A percentile compares a stretch with the other conserved stretches of the same genome.
These are phyloP conservation scores for Caenorhabditis plicata DNA, from an alignment of 2,888 invertebrate species.

Conservation along the genomic window DNA sequence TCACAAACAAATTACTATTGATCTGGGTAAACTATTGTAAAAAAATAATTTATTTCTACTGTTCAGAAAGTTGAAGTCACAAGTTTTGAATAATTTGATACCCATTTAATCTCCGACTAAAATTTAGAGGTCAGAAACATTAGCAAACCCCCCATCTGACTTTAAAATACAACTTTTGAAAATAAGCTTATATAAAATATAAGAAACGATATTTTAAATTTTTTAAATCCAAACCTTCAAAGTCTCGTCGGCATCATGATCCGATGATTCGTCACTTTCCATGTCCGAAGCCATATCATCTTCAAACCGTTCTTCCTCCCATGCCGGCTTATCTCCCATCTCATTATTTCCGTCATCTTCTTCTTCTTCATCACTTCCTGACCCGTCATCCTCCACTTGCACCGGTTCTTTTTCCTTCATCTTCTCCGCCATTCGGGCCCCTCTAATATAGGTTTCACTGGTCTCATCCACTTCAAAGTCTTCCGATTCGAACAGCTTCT, in stretches of 20 bases:
- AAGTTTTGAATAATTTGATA: too few relatives aligned
- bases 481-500: slow-evolving; percentile 83
- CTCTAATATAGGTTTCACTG: slow-evolving; percentile 31
- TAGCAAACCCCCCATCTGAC: too few relatives aligned
- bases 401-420: slow-evolving; percentile 13
- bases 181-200: too few relatives aligned
- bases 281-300: slow-evolving; percentile 24
- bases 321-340: slow-evolving; percentile 5
- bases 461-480: slow-evolving; percentile 71
- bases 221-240: too few relatives aligned
- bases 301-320: slow-evolving; percentile 18
- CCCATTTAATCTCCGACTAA: too few relatives aligned
- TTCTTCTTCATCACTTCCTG: slow-evolving; percentile 19
- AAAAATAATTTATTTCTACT: too few relatives aligned
- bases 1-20: too few relatives aligned
- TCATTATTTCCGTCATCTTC: slow-evolving; percentile 1
- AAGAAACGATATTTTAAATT: too few relatives aligned
- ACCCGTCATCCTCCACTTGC: slow-evolving; percentile 24
- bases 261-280: slow-evolving; percentile 14
- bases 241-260: slow-evolving; percentile 21
- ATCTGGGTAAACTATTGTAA: too few relatives aligned
- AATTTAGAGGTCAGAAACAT: too few relatives aligned
- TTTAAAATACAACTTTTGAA: too few relatives aligned
- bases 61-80: too few relatives aligned
- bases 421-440: slow-evolving; percentile 14